A percentile compares a stretch with the other conserved stretches of the same genome.
Evolutionary conservation across 2,797 vertebrate genomes (phyloP).

Genomic region (Semaprochilodus insignis): DNA sequence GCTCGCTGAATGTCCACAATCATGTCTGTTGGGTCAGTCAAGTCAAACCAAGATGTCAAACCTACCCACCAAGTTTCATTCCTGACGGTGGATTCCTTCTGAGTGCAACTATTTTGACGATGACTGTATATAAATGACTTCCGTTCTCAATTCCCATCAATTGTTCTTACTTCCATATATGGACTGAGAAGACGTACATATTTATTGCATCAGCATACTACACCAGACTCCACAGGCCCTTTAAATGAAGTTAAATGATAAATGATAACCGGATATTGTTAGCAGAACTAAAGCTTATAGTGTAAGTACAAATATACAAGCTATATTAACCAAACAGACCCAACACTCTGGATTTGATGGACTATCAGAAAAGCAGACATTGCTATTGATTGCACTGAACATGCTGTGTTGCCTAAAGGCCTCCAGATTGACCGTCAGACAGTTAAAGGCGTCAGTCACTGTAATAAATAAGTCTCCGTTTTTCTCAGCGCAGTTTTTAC

Average conservation of each 20-base stretch:
- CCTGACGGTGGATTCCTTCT: too few relatives aligned
- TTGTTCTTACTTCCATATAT: too few relatives aligned
- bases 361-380: background rate
- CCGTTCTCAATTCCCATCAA: too few relatives aligned
- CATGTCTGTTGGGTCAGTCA: too few relatives aligned
- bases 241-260: background rate
- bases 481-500: background rate
- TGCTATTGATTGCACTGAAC: background rate
- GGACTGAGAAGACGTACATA: too few relatives aligned
- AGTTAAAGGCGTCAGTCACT: background rate
- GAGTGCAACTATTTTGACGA: too few relatives aligned
- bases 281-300: background rate
- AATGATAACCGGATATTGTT: background rate
- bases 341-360: background rate
- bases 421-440: background rate
- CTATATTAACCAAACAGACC: background rate
- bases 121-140: too few relatives aligned
- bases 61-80: too few relatives aligned
- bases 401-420: background rate
- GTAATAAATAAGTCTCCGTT: background rate
- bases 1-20: too few relatives aligned
- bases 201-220: too few relatives aligned
- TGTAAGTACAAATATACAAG: background rate
- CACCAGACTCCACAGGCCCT: too few relatives aligned
- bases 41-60: too few relatives aligned